Conservation (phyloP, 35 echinoderm and acorn worm species). For the Diadema setosum region DNA sequence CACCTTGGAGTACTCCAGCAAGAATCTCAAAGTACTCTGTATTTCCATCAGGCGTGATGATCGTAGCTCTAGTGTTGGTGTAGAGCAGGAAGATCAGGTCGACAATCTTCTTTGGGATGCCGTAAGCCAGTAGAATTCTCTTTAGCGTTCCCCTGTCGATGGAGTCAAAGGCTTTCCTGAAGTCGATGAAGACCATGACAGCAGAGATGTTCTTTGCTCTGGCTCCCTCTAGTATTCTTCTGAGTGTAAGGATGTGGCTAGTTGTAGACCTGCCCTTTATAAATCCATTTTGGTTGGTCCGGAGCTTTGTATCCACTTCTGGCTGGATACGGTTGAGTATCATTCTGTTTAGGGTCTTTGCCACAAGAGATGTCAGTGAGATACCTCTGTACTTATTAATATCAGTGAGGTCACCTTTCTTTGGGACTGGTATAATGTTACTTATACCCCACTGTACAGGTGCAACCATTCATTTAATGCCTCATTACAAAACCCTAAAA, state of each 20-base stretch:
- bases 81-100: not conserved
- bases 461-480: not conserved
- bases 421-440: not conserved
- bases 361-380: not conserved
- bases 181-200: not conserved
- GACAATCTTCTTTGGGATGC: no score
- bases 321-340: not conserved
- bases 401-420: not conserved
- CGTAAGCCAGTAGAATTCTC: no score
- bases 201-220: not conserved
- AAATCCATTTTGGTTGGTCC: not conserved
- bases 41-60: not conserved
- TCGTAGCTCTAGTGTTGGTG: not conserved
- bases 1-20: not conserved
- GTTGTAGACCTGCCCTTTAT: not conserved
- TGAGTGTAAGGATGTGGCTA: not conserved
- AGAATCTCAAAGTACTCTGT: no score
- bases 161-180: not conserved
- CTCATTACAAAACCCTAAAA: not conserved
- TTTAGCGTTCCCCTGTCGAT: not conserved
- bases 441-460: not conserved
- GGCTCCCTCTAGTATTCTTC: no score
- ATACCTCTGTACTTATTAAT: not conserved
- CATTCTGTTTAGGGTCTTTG: not conserved
- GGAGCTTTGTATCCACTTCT: no score